These are phyloP conservation scores for Enoplolaimus lenunculus DNA, from an alignment of 2,888 invertebrate species.

Conservation along the genomic window DNA sequence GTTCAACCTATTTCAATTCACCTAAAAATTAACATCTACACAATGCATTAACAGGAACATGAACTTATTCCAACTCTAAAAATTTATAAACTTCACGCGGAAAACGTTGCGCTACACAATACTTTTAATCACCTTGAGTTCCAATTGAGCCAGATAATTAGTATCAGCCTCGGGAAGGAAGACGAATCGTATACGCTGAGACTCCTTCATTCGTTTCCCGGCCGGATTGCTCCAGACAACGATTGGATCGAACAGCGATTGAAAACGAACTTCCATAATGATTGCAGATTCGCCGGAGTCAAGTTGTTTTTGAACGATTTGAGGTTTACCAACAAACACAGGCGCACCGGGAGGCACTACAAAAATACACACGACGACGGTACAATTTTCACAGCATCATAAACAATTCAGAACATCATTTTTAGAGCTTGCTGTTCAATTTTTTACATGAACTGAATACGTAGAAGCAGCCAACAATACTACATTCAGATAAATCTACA, in stretches of 20 bases:
- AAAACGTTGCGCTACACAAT: constrained; percentile 9
- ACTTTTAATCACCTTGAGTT: constrained; percentile 36
- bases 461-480: too few relatives aligned
- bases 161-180: constrained; percentile 33
- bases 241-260: constrained; percentile 38
- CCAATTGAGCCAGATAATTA: constrained; percentile 35
- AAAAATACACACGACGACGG: too few relatives aligned
- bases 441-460: too few relatives aligned
- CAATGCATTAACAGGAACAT: too few relatives aligned
- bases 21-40: too few relatives aligned
- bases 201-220: constrained; percentile 42
- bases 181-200: constrained; percentile 38
- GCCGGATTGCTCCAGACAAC: constrained; percentile 39
- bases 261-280: constrained; percentile 40
- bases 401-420: too few relatives aligned
- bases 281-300: constrained; percentile 40
- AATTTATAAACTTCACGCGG: background rate
- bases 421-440: too few relatives aligned
- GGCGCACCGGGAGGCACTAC: constrained; percentile 40
- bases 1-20: too few relatives aligned
- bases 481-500: too few relatives aligned
- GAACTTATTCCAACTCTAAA: background rate
- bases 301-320: constrained; percentile 41
- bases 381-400: too few relatives aligned
- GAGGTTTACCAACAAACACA: constrained; percentile 40